These are phyloP conservation scores for Timandra comae DNA, from an alignment of 2,888 invertebrate genomes.

Conservation along the genomic window DNA sequence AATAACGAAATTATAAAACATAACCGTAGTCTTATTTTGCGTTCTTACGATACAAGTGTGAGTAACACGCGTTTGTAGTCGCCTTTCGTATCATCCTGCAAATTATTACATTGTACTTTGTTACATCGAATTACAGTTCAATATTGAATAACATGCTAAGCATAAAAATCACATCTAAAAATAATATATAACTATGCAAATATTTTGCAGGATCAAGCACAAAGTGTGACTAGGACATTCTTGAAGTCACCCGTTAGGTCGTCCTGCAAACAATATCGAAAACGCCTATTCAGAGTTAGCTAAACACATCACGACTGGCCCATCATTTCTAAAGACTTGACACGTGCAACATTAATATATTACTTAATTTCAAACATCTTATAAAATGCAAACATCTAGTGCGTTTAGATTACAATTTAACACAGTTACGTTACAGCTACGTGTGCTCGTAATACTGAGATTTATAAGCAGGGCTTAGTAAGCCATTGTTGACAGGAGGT, in stretches of 20 bases:
- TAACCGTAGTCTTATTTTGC: conserved; percentile 48
- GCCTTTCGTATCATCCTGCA: conserved; percentile 83
- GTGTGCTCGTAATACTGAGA: conserved; percentile 48
- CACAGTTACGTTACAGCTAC: conserved; percentile 27
- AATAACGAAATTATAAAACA: conserved; percentile 26
- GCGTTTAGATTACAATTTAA: conserved; percentile 22
- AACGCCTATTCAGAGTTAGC: conserved; percentile 49
- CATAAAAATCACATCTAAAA: conserved; percentile 42
- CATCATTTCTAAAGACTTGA: conserved; percentile 49
- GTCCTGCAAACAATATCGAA: conserved; percentile 76
- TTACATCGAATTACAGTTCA: conserved; percentile 32
- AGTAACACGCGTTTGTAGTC: conserved; percentile 83
- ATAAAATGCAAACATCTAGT: conserved; percentile 42
- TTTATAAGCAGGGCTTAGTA: conserved; percentile 66
- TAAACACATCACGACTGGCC: conserved; percentile 55
- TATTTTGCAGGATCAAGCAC: conserved; percentile 68
- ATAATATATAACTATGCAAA: conserved; percentile 33
- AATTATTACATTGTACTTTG: conserved; percentile 62
- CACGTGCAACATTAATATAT: conserved; percentile 48
- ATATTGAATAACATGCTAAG: conserved; percentile 41
- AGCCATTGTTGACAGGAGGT: conserved; percentile 79
- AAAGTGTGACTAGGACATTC: conserved; percentile 78
- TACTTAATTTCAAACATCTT: conserved; percentile 42
- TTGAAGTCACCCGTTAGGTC: conserved; percentile 83
- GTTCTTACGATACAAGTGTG: conserved; percentile 65